Conservation (phyloP, 2,888 invertebrate genomes). For the Clunio marinus region DNA sequence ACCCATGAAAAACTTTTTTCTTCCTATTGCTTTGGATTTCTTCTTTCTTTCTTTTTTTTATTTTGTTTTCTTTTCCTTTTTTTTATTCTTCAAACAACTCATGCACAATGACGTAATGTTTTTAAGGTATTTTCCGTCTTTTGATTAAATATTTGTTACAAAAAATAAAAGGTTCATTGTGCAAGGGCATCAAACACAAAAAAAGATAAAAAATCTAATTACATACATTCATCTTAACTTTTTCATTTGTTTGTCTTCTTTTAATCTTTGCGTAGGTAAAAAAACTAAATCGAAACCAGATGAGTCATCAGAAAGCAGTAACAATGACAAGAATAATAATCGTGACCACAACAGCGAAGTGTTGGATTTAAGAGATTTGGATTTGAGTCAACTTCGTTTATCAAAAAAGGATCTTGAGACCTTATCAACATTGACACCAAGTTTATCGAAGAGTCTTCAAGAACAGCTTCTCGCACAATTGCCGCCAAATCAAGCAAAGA, state of each 20-base stretch:
- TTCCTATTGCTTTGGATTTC: too few relatives aligned
- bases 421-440: conserved; percentile 66
- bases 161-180: background rate
- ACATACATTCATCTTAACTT: background rate
- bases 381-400: conserved; percentile 63
- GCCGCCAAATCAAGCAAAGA: conserved; percentile 64
- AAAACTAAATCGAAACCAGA: conserved; percentile 40
- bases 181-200: too few relatives aligned
- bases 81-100: background rate
- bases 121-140: background rate
- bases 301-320: conserved; percentile 41
- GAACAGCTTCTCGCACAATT: conserved; percentile 65
- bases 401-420: conserved; percentile 67
- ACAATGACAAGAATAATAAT: conserved; percentile 37
- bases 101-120: too few relatives aligned
- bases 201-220: too few relatives aligned
- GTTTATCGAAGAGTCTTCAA: conserved; percentile 66
- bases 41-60: background rate
- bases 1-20: too few relatives aligned
- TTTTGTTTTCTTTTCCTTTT: background rate
- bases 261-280: background rate
- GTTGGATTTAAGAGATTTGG: conserved; percentile 60
- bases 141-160: background rate
- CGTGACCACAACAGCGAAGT: conserved; percentile 40
- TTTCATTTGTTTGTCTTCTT: background rate